Base-by-base conservation (phyloP, 1,140 invertebrate species). In the Scylla paramamosain region DNA sequence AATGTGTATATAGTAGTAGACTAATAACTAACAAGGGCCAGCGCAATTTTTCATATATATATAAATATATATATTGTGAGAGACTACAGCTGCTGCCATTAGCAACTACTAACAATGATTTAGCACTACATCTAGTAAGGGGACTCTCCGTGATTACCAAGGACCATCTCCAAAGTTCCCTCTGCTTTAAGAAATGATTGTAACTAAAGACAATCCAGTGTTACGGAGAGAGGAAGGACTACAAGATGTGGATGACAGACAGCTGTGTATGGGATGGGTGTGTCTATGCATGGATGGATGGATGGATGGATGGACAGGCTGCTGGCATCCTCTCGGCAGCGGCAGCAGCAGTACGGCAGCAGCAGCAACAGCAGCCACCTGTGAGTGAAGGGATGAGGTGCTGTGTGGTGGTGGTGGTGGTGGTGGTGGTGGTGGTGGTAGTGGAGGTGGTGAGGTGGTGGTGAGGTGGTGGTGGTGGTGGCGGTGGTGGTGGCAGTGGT, bases 141-240 rank as follows among this genome's bases (percentile, higher is more conserved):
- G 94, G 94, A 52, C 92, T 95, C 91, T 95, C 94, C 94, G 52
- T 95, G 83, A 92, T 92, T 92, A 92, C 90, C 94, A 92, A 92
- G 91, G 94, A 95, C 94, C 94, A 95, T 95, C 94, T 95, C 94
- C 94, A 95, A 95, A 95, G 94, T 95, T 95, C 94, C 94, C 91
- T 95, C 90, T 94, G 93, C 93, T 87, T 83, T 92, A 95, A 92
- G 94, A 95, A 95, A 92, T 87, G 91, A 95, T 95, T 82, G 91
- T 92, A 95, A 95, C 94, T 59, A 92, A 95, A 88, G 94, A 95
- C 94, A 95, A 95, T 95, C 89, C 67, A 95, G 94, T 95, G 82
- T 88, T 92, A 92, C 91, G 90, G 94, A 94, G 93, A 92, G 94
- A 92, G 87, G 94, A 95, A 88, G 86, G 59, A 92, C 94, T 92